A percentile compares a stretch with the other conserved stretches of the same genome.
Evolutionary conservation across 2,113 vertebrate genomes (phyloP).

Genomic region (Haemorhous mexicanus): DNA sequence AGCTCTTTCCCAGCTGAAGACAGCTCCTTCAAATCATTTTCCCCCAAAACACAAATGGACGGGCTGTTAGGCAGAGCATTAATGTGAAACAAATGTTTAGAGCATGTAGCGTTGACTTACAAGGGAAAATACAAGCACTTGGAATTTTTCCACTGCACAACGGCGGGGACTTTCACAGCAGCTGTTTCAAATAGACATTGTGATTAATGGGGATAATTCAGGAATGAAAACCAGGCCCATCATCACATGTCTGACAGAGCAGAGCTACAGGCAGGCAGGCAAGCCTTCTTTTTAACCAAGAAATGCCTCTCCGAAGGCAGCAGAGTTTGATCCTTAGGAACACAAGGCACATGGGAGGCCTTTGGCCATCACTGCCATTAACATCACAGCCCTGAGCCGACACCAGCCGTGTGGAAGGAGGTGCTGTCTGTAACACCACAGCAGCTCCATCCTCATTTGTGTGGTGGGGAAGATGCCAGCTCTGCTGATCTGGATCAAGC

Average conservation of each 20-base stretch:
- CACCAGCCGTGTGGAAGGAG: neutral
- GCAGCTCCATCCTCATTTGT: neutral
- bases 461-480: rapidly evolving
- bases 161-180: slow-evolving; percentile 57
- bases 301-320: slow-evolving; percentile 2
- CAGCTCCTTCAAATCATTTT: slow-evolving; percentile 43
- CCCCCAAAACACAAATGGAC: slow-evolving; percentile 50
- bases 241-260: slow-evolving; percentile 36
- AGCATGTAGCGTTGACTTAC: slow-evolving; percentile 63
- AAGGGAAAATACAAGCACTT: slow-evolving; percentile 69
- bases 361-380: neutral
- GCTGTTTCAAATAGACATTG: slow-evolving; percentile 67
- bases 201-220: slow-evolving; percentile 69
- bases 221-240: slow-evolving; percentile 67
- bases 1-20: slow-evolving; percentile 49
- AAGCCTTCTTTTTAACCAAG: slow-evolving; percentile 8
- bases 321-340: neutral
- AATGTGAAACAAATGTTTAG: slow-evolving; percentile 67
- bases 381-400: neutral
- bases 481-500: neutral
- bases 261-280: neutral
- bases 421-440: neutral
- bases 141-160: slow-evolving; percentile 62
- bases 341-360: neutral
- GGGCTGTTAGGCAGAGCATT: slow-evolving; percentile 49